phyloP scores from a whole-genome alignment of 2,113 vertebrate genomes.

The Thamnophis sirtalis region DNA sequence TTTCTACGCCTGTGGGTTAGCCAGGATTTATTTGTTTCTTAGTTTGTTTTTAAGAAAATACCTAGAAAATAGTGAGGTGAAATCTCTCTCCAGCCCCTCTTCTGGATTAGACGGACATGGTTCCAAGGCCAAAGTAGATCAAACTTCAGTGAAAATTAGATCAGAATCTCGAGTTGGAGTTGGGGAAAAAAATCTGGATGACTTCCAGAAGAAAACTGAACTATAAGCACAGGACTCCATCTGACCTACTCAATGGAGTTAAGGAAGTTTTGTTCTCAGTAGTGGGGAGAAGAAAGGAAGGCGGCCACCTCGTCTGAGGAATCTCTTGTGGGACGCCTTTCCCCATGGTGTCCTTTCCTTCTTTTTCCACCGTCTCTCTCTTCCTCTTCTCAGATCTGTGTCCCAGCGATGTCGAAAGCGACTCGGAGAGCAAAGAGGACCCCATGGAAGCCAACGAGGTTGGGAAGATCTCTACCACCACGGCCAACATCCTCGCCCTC shows the following conservation, averaged over 20 bases:
- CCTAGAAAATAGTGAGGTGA: neutral
- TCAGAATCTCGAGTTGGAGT: neutral
- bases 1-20: neutral
- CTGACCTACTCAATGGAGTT: neutral
- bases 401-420: conserved; percentile 92
- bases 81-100: neutral
- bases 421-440: conserved; percentile 90
- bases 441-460: conserved; percentile 80
- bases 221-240: neutral
- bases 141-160: neutral
- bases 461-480: conserved; percentile 86
- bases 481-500: conserved; percentile 36
- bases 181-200: neutral
- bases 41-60: neutral
- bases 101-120: neutral
- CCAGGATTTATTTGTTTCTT: neutral
- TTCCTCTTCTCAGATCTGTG: conserved; percentile 76
- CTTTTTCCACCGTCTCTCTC: neutral
- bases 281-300: neutral
- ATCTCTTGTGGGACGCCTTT: neutral
- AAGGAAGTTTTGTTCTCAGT: neutral
- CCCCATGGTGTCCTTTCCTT: neutral
- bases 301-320: neutral
- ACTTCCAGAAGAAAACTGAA: neutral
- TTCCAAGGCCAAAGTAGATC: neutral